Conservation (phyloP, 2,113 vertebrate species). For the Neodon shergylaensis region DNA sequence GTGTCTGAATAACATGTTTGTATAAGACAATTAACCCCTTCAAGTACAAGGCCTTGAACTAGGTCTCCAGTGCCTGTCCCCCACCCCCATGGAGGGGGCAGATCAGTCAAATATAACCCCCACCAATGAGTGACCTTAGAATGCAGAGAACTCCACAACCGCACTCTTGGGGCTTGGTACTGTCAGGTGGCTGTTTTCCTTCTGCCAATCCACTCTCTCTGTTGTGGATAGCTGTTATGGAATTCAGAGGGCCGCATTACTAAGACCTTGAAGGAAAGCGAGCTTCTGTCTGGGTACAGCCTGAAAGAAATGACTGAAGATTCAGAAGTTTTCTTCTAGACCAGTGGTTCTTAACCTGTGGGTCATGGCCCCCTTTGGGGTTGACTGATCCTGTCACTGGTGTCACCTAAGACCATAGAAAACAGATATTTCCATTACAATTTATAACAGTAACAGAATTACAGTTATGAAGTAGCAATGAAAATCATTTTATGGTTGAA, state of each 20-base stretch:
- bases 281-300: not conserved
- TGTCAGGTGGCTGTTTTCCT: not conserved
- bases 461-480: not conserved
- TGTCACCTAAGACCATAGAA: not conserved
- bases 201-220: not conserved
- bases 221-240: too few species aligned
- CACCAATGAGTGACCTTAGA: not conserved
- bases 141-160: not conserved
- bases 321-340: not conserved
- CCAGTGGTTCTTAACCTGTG: not conserved
- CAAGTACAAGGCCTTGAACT: not conserved
- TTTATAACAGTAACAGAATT: not conserved
- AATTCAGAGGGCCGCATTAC: not conserved
- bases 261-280: not conserved
- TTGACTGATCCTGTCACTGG: not conserved
- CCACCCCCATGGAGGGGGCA: fast-evolving
- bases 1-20: not conserved
- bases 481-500: not conserved
- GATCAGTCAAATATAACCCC: not conserved
- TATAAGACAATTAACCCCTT: not conserved
- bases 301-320: not conserved
- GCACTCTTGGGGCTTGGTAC: not conserved
- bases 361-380: not conserved
- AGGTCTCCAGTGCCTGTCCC: not conserved
- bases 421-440: not conserved